A percentile compares a stretch with the other conserved stretches of the same genome.
Evolutionary conservation across 2,888 invertebrate genomes (phyloP).

Genomic region (Artemia sinica): DNA sequence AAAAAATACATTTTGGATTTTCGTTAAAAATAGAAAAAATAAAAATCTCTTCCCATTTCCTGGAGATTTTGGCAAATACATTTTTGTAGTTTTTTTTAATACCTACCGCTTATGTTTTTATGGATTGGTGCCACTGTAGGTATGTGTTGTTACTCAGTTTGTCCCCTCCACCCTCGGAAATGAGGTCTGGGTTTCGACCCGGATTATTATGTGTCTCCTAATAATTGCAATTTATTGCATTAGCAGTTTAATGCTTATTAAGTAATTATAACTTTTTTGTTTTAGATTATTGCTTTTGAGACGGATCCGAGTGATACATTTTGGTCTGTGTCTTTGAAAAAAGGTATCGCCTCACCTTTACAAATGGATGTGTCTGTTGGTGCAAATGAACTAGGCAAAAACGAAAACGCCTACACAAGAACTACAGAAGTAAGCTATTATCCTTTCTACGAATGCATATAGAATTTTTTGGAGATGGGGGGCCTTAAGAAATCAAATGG

Average conservation of each 20-base stretch:
- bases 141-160: no score
- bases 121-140: no score
- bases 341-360: slow-evolving; percentile 20
- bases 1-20: background rate
- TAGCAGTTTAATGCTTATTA: no score
- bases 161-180: no score
- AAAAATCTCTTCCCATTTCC: background rate
- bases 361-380: slow-evolving; percentile 20
- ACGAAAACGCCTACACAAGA: slow-evolving; percentile 19
- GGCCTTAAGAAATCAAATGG: no score
- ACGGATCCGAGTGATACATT: slow-evolving; percentile 19
- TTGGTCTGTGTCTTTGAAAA: slow-evolving; percentile 22
- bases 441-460: background rate
- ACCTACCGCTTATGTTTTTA: no score
- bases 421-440: slow-evolving; percentile 18
- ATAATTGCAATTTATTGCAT: no score
- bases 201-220: no score
- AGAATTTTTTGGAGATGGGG: no score
- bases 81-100: background rate
- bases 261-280: no score
- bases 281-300: slow-evolving; percentile 20
- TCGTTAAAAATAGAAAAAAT: background rate
- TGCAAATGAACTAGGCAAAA: slow-evolving; percentile 19
- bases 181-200: no score
- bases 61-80: background rate